Evolutionary conservation across 1,140 invertebrate species (phyloP).

Genomic region (Eciton burchellii): DNA sequence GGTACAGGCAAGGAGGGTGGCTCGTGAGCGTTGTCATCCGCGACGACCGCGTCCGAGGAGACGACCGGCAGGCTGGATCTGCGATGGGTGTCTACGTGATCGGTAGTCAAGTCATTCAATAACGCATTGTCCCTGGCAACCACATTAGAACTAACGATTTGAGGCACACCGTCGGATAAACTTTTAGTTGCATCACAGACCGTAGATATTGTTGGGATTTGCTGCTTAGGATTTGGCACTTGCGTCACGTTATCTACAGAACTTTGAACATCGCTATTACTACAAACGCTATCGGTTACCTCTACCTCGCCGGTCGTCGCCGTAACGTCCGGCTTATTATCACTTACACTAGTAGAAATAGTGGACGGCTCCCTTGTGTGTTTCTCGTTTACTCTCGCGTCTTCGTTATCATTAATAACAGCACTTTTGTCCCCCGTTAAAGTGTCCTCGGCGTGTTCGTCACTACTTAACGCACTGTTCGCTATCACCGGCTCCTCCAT

Average conservation of each 20-base stretch:
- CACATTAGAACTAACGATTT: conserved; percentile 84
- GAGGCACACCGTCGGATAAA: conserved; percentile 84
- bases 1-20: conserved; percentile 81
- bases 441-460: conserved; percentile 71
- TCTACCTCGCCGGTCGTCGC: conserved; percentile 79
- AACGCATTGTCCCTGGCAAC: conserved; percentile 78
- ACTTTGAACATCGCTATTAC: conserved; percentile 84
- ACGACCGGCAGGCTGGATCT: conserved; percentile 89
- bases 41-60: conserved; percentile 84
- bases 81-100: conserved; percentile 84
- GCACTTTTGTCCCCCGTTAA: conserved; percentile 78
- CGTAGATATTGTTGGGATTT: conserved; percentile 90
- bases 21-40: conserved; percentile 76
- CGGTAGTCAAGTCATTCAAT: conserved; percentile 75
- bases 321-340: conserved; percentile 82
- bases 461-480: conserved; percentile 76
- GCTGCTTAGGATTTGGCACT: conserved; percentile 87
- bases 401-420: conserved; percentile 82
- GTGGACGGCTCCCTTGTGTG: conserved; percentile 87
- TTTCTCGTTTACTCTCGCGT: conserved; percentile 78
- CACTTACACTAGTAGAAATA: conserved; percentile 86
- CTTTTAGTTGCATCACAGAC: conserved; percentile 89
- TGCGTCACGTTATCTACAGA: conserved; percentile 85
- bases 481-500: conserved; percentile 69
- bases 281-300: conserved; percentile 84